Base-by-base conservation (phyloP, 2,113 vertebrate species). In the Seriola rivoliana region DNA sequence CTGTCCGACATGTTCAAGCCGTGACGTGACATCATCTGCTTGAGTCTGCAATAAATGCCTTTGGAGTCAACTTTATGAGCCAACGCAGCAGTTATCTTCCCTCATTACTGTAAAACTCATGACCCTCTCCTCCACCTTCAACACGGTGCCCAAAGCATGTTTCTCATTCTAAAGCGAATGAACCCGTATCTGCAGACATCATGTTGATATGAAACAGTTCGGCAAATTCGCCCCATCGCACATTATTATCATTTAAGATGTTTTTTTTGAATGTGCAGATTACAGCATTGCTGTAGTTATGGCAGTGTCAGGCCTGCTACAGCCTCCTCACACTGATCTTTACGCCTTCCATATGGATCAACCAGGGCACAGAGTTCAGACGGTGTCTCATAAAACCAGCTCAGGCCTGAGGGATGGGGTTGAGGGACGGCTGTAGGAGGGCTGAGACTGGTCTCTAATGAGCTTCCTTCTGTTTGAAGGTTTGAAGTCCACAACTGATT, bases 381-480 rank as follows among this genome's bases (percentile, higher is more conserved):
- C 52, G n/a, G 44, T 40, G 75, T 74, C 84, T 66, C 65, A 44
- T 86, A 84, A 92, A 92, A 76, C 8, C 66, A 7, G 32, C 57
- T 55, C 10, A 76, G 73, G 78, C 82, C 84, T 40, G 32, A 75
- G 70, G 77, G 64, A 63, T n/a, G 32, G 10, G 17, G 46, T 25
- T 29, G 68, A 16, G 44, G 19, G 36, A 29, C 19, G 13, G 32
- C 71, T 70, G 50, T n/a, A 80, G 40, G 71, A 58, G 48, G 72
- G 23, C 50, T 3, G 50, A 67, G 55, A 52, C 50, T 21, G 52
- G 42, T 82, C 46, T 75, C 69, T 91, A 91, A 92, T 77, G 87
- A 91, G 77, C 86, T 81, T 88, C 82, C 77, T 84, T 78, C 48
- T 70, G 52, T 91, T 88, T 91, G 81, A 93, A 90, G 85, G 52